Evolutionary conservation across 2,113 vertebrate species (phyloP).

Genomic region (Eretmochelys imbricata): DNA sequence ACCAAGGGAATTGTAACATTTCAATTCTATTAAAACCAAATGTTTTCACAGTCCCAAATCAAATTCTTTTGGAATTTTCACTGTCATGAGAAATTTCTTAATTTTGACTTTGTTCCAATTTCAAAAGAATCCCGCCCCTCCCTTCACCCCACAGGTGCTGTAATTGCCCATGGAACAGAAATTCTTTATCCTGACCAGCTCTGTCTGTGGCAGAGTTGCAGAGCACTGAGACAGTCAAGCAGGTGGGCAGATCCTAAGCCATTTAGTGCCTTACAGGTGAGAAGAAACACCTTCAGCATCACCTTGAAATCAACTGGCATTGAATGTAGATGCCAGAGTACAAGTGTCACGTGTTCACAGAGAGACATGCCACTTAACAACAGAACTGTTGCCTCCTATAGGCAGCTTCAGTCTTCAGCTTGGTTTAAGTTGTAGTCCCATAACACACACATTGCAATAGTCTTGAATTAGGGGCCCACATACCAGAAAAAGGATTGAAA

Average conservation of each 20-base stretch:
- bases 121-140: not conserved
- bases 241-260: not conserved
- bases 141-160: not conserved
- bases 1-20: not conserved
- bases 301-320: not conserved
- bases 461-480: not conserved
- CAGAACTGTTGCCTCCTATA: not conserved
- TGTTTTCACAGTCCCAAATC: not conserved
- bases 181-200: not conserved
- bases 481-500: not conserved
- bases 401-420: not conserved
- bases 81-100: not conserved
- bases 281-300: not conserved
- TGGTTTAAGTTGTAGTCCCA: not conserved
- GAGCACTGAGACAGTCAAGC: not conserved
- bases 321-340: not conserved
- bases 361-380: not conserved
- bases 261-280: not conserved
- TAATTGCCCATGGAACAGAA: not conserved
- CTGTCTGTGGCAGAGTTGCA: not conserved
- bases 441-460: not conserved
- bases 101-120: not conserved
- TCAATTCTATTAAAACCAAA: not conserved
- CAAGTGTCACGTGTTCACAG: not conserved
- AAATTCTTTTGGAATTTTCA: not conserved